phyloP scores from a whole-genome alignment of 2,113 vertebrate genomes.

The Tragelaphus imberbis region DNA sequence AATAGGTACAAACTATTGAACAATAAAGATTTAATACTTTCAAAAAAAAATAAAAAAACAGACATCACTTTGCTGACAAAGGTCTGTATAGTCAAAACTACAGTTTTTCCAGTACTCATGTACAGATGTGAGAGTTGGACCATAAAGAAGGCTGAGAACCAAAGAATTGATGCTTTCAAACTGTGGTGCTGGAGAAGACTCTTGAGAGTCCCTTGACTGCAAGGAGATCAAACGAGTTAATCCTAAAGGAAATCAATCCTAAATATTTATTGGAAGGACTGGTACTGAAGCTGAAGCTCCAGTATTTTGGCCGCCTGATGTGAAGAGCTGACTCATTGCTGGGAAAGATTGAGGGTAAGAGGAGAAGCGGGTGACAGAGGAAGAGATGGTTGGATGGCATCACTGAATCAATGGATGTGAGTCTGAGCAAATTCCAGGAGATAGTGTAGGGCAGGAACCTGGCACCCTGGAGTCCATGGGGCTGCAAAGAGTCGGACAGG shows the following conservation, averaged over 20 bases:
- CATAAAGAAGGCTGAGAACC: not conserved
- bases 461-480: not conserved
- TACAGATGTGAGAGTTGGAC: not conserved
- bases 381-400: not conserved
- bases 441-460: not conserved
- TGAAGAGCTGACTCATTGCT: not conserved
- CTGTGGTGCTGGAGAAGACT: not conserved
- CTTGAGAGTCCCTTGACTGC: not conserved
- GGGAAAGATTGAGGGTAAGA: not conserved
- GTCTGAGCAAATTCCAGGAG: not conserved
- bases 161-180: not conserved
- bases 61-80: not conserved
- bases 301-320: not conserved
- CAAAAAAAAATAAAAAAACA: too few species aligned
- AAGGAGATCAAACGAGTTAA: not conserved
- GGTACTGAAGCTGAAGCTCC: not conserved
- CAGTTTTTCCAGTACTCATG: not conserved
- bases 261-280: not conserved
- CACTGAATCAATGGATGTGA: not conserved
- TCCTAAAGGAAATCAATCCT: not conserved
- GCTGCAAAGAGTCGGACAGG: not conserved
- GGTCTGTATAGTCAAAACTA: not conserved
- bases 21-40: too few species aligned
- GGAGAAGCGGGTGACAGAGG: not conserved
- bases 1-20: too few species aligned